Evolutionary conservation across 2,888 invertebrate species (phyloP), one percentile per base, ranked within the genome.

Genomic region (Rhamnusium bicolor): DNA sequence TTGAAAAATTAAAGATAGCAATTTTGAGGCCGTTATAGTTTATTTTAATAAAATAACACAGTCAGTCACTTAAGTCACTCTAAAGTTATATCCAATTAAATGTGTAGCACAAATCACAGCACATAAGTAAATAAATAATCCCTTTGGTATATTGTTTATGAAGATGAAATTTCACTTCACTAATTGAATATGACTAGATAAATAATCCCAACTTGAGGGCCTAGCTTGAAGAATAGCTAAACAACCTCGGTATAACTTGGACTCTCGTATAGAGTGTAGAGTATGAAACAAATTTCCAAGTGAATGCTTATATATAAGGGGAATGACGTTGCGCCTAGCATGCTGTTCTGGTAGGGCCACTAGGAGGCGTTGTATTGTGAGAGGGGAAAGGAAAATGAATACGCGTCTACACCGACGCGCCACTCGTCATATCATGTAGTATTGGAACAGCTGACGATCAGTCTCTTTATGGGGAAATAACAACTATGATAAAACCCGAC

Each of bases 1-100:
- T 68, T 69, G 76, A 62, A 69, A 80, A 86, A 83, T 84, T 84
- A 81, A 87, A 87, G 83, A 87, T 87, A 86, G 87, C 87, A 82
- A 87, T 87, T 85, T 86, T 88, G 86, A 84, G 72, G 84, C 83
- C 80, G 81, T 81, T 83, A 69, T 63, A 67, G 47, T 65, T 18
- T 51, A 18, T 18, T 2, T 29, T 27, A 32, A 32, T 6, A 32
- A 60, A 60, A 54, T 60, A 14, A 60, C 60, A 60, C 60, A 32
- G 12, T 72, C 68, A 69, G 19, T 8, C 49, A 29, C 71, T 60
- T 40, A 1, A 32, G 18, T 18, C 32, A 29, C 71, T 63, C 40
- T 16, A 32, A 32, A n/a, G 24, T 21, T 54, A 32, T 60, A 46
- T 46, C 18, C 46, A 61, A 21, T n/a, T 21, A 32, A 24, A 24